Evolutionary conservation across 2,888 invertebrate genomes (phyloP).

Genomic region (Lymantria monacha): DNA sequence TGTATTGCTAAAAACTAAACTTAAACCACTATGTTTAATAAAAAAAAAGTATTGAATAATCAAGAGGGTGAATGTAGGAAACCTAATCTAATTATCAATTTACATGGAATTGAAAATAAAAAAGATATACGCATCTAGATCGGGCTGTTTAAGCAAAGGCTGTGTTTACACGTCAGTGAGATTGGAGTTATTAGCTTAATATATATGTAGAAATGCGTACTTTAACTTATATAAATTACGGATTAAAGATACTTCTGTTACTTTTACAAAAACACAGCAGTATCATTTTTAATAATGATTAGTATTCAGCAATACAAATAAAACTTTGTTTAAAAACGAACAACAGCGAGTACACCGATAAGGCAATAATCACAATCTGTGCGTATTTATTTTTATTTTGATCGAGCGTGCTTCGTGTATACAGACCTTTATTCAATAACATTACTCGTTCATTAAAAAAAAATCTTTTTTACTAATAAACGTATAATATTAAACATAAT

Average conservation of each 20-base stretch:
- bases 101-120: too few relatives aligned
- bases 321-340: conserved; percentile 35
- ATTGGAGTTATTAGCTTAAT: too few relatives aligned
- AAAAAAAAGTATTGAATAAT: too few relatives aligned
- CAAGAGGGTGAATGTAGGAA: too few relatives aligned
- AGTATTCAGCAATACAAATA: conserved; percentile 31
- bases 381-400: conserved; percentile 43
- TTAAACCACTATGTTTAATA: neutral
- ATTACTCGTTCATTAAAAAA: conserved; percentile 1
- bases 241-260: too few relatives aligned
- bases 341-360: conserved; percentile 56
- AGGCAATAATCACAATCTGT: conserved; percentile 65
- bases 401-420: conserved; percentile 33
- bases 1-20: conserved; percentile 32
- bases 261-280: too few relatives aligned
- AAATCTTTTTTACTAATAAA: neutral
- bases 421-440: conserved; percentile 14
- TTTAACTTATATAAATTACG: too few relatives aligned
- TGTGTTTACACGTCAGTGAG: too few relatives aligned
- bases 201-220: too few relatives aligned
- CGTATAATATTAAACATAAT: neutral
- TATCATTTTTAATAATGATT: neutral
- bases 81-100: too few relatives aligned
- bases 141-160: neutral
- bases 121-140: too few relatives aligned